Base-by-base conservation (phyloP, 2,113 vertebrate genomes). In the Pelecanus crispus region DNA sequence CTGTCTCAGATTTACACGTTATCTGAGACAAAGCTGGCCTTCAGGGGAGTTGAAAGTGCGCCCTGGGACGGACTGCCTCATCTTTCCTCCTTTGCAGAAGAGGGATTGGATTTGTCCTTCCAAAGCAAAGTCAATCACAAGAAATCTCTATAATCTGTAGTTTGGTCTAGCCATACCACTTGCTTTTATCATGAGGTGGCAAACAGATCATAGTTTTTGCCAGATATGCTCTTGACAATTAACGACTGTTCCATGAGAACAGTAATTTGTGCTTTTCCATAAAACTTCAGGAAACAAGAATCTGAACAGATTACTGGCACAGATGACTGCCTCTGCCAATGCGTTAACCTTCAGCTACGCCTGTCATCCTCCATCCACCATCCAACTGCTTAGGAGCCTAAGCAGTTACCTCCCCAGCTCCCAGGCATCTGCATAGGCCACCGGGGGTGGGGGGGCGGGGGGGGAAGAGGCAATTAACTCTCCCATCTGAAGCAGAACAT, bases 171-270 rank as follows among this genome's bases (percentile, higher is more conserved):
- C n/a, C 2, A 0, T 31, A 45, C 2, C 13, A 2, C 29, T 70
- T 28, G 24, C 12, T 71, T 78, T 80, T 38, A n/a, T 7, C 0
- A 0, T 9, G 22, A 83, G 22, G 0, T 0, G 13, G 13, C 55
- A 58, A 73, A 77, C 28, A 77, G 17, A 21, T 34, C 10, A 8
- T 2, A 8, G 8, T 5, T 4, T 94, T 85, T 87, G 31, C 40
- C 21, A 21, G 66, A 53, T 61, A 31, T 62, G 40, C 25, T 77
- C 42, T 44, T 80, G 58, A 66, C 72, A 83, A 58, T 1, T 47
- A 81, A 31, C 79, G 92, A 36, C n/a, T 36, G 7, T 25, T 90
- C 25, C 3, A 8, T 55, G n/a, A 74, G 75, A 77, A 24, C 13
- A 45, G 50, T 47, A 25, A 66, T 36, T 62, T 81, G 63, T 56